These are phyloP conservation scores for Drosophila micromelanica DNA, from an alignment of 1,140 invertebrate species.

Conservation along the genomic window DNA sequence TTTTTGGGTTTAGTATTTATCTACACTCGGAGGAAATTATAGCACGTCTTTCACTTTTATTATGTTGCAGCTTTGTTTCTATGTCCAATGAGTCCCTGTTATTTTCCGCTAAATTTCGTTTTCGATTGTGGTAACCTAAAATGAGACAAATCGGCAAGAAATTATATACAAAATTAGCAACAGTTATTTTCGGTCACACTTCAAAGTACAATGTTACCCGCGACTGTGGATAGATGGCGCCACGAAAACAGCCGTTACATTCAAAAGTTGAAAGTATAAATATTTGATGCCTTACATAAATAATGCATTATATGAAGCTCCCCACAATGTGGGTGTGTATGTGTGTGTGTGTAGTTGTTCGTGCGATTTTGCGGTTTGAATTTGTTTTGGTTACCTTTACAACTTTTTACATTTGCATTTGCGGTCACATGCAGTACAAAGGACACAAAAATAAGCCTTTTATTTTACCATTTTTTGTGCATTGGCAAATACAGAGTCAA, in stretches of 20 bases:
- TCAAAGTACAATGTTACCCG: not conserved
- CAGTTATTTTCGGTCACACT: slow-evolving; percentile 10
- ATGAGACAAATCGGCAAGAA: not conserved
- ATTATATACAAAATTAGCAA: not conserved
- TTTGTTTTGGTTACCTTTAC: slow-evolving; percentile 16
- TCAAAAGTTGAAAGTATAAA: slow-evolving; percentile 7
- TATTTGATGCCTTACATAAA: not conserved
- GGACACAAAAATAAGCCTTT: slow-evolving; percentile 59
- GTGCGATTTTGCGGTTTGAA: slow-evolving; percentile 36
- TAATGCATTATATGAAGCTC: slow-evolving; percentile 22
- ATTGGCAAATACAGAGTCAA: slow-evolving; percentile 1
- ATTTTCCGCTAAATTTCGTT: not conserved
- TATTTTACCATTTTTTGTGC: slow-evolving; percentile 29
- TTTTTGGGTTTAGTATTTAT: slow-evolving; percentile 15
- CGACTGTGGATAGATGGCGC: slow-evolving; percentile 35
- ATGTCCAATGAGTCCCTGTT: not conserved
- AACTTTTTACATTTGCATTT: slow-evolving; percentile 70
- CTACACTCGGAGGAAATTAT: slow-evolving; percentile 1
- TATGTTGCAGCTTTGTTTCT: not conserved
- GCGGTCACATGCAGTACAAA: slow-evolving; percentile 42
- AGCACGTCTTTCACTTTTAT: not conserved
- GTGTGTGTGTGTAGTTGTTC: slow-evolving; percentile 2
- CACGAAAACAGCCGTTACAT: slow-evolving; percentile 21
- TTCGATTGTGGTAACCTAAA: not conserved
- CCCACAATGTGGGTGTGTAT: not conserved